Evolutionary conservation across 2,113 vertebrate species (phyloP).

Genomic region (Rissa tridactyla): DNA sequence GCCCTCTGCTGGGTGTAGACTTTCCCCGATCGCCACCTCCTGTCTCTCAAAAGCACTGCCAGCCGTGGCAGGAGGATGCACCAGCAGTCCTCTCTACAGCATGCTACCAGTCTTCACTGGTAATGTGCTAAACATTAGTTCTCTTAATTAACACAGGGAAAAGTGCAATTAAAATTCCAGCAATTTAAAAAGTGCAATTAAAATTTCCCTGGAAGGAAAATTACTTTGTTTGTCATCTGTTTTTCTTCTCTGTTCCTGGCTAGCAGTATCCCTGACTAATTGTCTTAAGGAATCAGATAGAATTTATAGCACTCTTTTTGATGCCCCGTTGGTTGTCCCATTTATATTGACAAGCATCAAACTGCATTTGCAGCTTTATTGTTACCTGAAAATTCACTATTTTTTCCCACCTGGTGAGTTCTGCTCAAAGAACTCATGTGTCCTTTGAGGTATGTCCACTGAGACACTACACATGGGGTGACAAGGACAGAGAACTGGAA

Average conservation of each 20-base stretch:
- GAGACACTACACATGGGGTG: neutral
- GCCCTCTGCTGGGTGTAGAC: neutral
- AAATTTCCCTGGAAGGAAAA: neutral
- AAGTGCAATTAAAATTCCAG: neutral
- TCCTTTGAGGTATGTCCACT: neutral
- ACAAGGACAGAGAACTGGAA: neutral
- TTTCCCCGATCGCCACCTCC: rapidly evolving
- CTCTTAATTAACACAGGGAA: neutral
- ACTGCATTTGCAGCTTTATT: neutral
- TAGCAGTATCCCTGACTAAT: neutral
- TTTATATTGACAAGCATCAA: neutral
- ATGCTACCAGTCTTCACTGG: neutral
- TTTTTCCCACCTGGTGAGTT: neutral
- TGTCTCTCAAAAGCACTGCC: neutral
- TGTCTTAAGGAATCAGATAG: neutral
- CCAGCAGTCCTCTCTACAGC: neutral
- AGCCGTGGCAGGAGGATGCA: neutral
- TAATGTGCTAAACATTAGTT: neutral
- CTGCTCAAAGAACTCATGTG: neutral
- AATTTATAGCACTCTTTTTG: neutral
- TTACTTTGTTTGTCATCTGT: rapidly evolving
- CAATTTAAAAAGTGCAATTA: neutral
- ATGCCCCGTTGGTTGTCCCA: neutral
- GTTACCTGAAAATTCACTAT: neutral
- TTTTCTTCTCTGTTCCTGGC: neutral